phyloP scores from a whole-genome alignment of 2,888 invertebrate species.

The Rhopalosiphum nymphaeae region DNA sequence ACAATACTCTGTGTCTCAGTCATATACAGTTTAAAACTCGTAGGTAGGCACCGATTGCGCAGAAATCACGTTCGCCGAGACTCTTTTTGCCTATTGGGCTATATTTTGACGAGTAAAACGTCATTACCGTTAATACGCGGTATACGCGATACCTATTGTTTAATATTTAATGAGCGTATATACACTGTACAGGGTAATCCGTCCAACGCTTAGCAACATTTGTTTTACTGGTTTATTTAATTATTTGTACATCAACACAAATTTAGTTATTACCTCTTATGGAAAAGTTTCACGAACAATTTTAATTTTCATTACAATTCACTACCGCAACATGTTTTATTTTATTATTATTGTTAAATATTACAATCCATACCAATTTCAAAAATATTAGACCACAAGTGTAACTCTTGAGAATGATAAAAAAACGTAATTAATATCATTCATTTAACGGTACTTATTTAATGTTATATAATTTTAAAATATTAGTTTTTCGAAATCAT shows the following conservation, averaged over 20 bases:
- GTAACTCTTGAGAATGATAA: not conserved
- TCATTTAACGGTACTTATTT: not conserved
- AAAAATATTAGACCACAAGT: not conserved
- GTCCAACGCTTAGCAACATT: not conserved
- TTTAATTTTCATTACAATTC: no score
- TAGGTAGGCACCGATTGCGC: not conserved
- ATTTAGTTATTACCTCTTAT: no score
- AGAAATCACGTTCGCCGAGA: not conserved
- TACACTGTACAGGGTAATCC: no score
- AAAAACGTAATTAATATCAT: not conserved
- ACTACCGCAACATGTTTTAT: no score
- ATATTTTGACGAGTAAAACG: not conserved
- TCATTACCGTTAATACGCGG: not conserved
- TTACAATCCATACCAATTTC: not conserved
- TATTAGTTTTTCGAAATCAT: not conserved
- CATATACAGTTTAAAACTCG: not conserved
- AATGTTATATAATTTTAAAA: not conserved
- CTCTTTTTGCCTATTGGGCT: not conserved
- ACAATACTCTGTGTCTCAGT: not conserved
- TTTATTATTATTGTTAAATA: not conserved
- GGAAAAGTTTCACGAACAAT: no score
- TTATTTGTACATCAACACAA: not conserved
- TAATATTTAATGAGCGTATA: not conserved
- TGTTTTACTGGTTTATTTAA: not conserved
- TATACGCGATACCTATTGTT: not conserved